Evolutionary conservation across 2,797 vertebrate genomes (phyloP).

Genomic region (Parauchenoglanis ngamensis): DNA sequence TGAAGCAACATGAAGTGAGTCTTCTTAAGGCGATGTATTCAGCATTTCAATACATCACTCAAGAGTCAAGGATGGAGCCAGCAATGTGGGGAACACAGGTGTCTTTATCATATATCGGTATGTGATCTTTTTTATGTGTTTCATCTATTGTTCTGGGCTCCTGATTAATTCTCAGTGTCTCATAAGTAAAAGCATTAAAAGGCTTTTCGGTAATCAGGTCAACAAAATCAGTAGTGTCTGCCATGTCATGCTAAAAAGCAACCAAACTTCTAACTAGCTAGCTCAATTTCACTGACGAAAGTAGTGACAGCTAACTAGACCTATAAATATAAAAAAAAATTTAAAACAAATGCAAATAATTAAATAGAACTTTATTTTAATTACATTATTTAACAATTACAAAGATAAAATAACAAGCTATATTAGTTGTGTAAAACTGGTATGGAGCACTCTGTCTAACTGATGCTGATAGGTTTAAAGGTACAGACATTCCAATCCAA

Average conservation of each 20-base stretch:
- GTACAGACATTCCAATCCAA: too few relatives aligned
- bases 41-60: not conserved
- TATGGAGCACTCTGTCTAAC: not conserved
- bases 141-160: not conserved
- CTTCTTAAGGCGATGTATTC: not conserved
- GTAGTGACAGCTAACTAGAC: too few relatives aligned
- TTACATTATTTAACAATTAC: not conserved
- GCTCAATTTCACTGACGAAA: not conserved
- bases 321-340: not conserved
- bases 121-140: not conserved
- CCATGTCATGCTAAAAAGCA: not conserved
- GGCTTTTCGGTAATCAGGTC: not conserved
- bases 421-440: not conserved
- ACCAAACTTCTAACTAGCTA: not conserved
- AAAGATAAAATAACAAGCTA: not conserved
- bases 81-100: not conserved
- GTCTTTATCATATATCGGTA: not conserved
- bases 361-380: not conserved
- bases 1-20: not conserved
- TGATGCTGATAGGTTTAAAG: not conserved
- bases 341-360: not conserved
- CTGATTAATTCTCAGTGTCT: not conserved
- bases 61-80: not conserved
- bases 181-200: not conserved
- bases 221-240: not conserved